Evolutionary conservation across 1,140 invertebrate genomes (phyloP), one percentile per base, ranked within the genome.

Genomic region (Belonocnema kinseyi): DNA sequence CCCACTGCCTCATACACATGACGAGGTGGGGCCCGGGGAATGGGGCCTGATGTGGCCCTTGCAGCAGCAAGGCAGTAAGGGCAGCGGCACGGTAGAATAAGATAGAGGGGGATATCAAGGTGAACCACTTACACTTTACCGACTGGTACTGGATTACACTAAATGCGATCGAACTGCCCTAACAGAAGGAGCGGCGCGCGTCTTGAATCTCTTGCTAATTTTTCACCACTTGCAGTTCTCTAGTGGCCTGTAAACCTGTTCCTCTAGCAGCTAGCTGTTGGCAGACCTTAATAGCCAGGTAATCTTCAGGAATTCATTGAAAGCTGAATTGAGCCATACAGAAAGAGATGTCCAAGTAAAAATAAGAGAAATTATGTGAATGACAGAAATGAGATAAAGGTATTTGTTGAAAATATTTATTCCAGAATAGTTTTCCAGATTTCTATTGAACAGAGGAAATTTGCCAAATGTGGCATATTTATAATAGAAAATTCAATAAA

Each of bases 41-140:
- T 19, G 10, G 40, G 40, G 8, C 40, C 40, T 46, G 40, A 13
- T 14, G 53, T 74, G n/a, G 46, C 46, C 3, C 26, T 19, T 46
- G 72, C 21, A 40, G 76, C 46, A 33, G 72, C 76, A 73, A 73
- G 52, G 70, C 72, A 56, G 50, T 33, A 66, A 33, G 21, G 40
- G 40, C 16, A 66, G 16, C 26, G 26, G 61, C 75, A 58, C 73
- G 77, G 82, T 79, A 80, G 79, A 46, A 11, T 46, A 46, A 46
- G 40, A 46, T 46, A 11, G 40, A 46, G 80, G 85, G 86, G 83
- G 78, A 85, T 90, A 90, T 89, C 88, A 90, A 90, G 88, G 88
- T 87, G 88, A 90, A 89, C 89, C 88, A 90, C 87, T 90, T 89
- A 90, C 83, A 87, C 86, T 87, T 89, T 88, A 88, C 88, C 86